Evolutionary conservation across 2,888 invertebrate species (phyloP).

Genomic region (Agriopis aurantiaria): DNA sequence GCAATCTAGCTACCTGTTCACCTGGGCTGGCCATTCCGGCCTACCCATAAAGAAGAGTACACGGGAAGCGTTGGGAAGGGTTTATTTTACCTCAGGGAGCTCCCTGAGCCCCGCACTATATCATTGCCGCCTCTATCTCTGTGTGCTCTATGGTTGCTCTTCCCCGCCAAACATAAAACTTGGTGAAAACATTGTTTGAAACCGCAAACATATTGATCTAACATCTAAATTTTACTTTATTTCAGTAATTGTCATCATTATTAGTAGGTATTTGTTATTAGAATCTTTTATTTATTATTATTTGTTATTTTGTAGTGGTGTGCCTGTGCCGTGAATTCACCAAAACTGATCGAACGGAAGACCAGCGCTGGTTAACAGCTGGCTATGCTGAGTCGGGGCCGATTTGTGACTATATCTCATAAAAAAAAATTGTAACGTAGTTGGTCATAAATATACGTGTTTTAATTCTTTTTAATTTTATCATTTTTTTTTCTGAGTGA

Average conservation of each 20-base stretch:
- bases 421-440: no score
- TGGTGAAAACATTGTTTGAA: constrained; percentile 69
- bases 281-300: no score
- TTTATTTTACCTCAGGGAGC: constrained; percentile 85
- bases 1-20: constrained; percentile 85
- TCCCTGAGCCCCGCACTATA: constrained; percentile 83
- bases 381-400: no score
- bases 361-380: no score
- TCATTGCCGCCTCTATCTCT: constrained; percentile 83
- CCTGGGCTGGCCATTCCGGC: constrained; percentile 84
- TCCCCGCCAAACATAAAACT: constrained; percentile 70
- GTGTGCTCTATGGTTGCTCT: constrained; percentile 69
- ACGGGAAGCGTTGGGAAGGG: constrained; percentile 83
- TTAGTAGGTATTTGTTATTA: no score
- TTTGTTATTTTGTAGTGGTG: no score
- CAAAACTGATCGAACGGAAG: no score
- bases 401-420: no score
- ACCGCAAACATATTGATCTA: constrained; percentile 52
- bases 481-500: no score
- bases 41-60: constrained; percentile 86
- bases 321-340: no score
- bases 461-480: no score
- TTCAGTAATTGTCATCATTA: constrained; percentile 39
- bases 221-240: constrained; percentile 52
- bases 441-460: no score